Evolutionary conservation across 2,113 vertebrate species (phyloP).

Genomic region (Xiphorhynchus elegans): DNA sequence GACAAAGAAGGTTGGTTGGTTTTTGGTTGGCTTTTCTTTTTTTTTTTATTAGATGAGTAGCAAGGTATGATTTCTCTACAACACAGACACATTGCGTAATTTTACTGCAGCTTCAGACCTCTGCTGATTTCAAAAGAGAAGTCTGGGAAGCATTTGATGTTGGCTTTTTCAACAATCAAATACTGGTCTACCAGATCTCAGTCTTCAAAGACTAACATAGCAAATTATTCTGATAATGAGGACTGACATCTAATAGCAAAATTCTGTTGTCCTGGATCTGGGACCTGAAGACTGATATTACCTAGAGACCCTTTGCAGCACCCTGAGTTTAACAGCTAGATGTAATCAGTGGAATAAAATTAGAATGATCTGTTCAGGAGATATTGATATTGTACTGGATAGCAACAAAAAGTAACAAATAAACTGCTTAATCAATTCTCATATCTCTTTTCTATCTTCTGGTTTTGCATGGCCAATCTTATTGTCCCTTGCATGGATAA

Average conservation of each 20-base stretch:
- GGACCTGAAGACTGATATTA: not conserved
- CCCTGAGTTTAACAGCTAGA: not conserved
- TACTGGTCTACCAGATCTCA: not conserved
- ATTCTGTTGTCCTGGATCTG: not conserved
- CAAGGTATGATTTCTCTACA: not conserved
- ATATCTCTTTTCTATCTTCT: not conserved
- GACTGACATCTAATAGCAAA: not conserved
- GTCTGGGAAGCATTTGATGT: not conserved
- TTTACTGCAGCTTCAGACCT: not conserved
- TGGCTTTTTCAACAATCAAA: not conserved
- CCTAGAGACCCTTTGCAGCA: not conserved
- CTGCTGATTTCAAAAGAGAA: not conserved
- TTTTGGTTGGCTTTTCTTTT: not conserved
- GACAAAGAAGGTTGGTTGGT: fast-evolving
- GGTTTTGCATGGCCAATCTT: not conserved
- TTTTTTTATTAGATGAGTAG: not conserved
- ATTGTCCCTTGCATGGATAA: not conserved
- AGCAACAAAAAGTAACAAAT: not conserved
- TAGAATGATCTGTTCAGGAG: not conserved
- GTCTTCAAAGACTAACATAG: not conserved
- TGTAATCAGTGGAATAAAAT: not conserved
- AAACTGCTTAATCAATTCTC: not conserved
- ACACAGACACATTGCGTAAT: not conserved
- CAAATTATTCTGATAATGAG: not conserved
- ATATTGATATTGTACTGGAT: not conserved